Conservation (phyloP, 2,888 invertebrate genomes). For the Cosmia trapezina region DNA sequence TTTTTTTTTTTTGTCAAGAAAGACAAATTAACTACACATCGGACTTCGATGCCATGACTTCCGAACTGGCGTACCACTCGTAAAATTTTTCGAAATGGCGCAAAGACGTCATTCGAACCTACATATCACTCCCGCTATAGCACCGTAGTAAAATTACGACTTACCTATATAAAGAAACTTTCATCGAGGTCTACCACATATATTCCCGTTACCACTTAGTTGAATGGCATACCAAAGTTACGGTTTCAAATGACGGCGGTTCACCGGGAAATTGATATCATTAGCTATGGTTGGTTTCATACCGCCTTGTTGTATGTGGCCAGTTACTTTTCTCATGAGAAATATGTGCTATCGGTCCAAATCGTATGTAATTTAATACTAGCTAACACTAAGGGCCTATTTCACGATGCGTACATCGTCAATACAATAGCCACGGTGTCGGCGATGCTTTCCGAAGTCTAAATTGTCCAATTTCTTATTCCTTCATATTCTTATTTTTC, state of each 20-base stretch:
- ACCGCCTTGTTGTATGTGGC: constrained; percentile 21
- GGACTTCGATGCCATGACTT: too few relatives aligned
- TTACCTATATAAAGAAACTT: constrained; percentile 20
- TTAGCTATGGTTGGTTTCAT: constrained; percentile 49
- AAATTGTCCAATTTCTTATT: too few relatives aligned
- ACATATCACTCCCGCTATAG: too few relatives aligned
- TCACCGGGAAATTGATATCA: constrained; percentile 56
- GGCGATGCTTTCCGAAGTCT: too few relatives aligned
- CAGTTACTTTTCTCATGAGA: constrained; percentile 37
- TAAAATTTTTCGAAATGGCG: too few relatives aligned
- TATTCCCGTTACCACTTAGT: constrained; percentile 22
- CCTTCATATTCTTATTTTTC: too few relatives aligned
- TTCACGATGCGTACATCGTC: too few relatives aligned
- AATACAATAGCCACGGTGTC: too few relatives aligned
- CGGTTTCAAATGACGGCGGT: constrained; percentile 45
- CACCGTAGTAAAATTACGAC: not conserved
- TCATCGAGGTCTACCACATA: constrained; percentile 20
- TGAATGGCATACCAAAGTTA: constrained; percentile 30
- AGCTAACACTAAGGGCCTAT: constrained; percentile 3
- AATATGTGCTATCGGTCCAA: constrained; percentile 23
- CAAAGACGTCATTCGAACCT: too few relatives aligned
- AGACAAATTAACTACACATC: too few relatives aligned
- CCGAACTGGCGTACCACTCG: too few relatives aligned
- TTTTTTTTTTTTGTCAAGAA: too few relatives aligned
- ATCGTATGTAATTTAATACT: constrained; percentile 6